Evolutionary conservation across 2,888 invertebrate species (phyloP).

Genomic region (Monopis laevigella): DNA sequence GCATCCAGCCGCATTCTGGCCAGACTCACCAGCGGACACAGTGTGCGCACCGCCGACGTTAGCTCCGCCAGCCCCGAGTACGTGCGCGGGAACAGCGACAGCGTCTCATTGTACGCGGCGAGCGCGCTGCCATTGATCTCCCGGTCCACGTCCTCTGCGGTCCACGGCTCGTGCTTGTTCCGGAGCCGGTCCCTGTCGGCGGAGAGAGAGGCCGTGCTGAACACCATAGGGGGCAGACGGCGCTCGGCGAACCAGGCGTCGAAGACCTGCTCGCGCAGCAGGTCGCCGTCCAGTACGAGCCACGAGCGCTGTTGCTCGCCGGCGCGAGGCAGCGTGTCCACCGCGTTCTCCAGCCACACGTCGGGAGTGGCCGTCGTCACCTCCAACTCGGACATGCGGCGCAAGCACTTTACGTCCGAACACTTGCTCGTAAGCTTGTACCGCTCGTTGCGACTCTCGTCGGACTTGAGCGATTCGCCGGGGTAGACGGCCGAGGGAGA

Average conservation of each 20-base stretch:
- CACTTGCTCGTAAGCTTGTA: conserved; percentile 70
- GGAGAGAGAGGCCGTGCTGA: conserved; percentile 80
- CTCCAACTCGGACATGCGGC: conserved; percentile 58
- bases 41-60: conserved; percentile 81
- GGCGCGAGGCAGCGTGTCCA: conserved; percentile 70
- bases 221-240: conserved; percentile 64
- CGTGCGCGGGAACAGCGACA: conserved; percentile 74
- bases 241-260: conserved; percentile 68
- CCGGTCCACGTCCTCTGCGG: conserved; percentile 70
- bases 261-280: conserved; percentile 73
- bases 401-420: conserved; percentile 66
- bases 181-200: conserved; percentile 71
- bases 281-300: conserved; percentile 78
- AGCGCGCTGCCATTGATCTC: conserved; percentile 72
- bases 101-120: conserved; percentile 70
- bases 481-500: conserved; percentile 81
- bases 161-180: conserved; percentile 72
- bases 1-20: conserved; percentile 70
- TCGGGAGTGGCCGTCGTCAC: conserved; percentile 76
- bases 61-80: conserved; percentile 76
- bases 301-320: conserved; percentile 76
- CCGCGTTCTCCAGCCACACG: conserved; percentile 72
- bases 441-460: conserved; percentile 69
- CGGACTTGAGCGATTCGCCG: conserved; percentile 67
- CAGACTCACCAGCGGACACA: conserved; percentile 79